Evolutionary conservation across 2,113 vertebrate species (phyloP).

Genomic region (Ptychochromis oligacanthus): DNA sequence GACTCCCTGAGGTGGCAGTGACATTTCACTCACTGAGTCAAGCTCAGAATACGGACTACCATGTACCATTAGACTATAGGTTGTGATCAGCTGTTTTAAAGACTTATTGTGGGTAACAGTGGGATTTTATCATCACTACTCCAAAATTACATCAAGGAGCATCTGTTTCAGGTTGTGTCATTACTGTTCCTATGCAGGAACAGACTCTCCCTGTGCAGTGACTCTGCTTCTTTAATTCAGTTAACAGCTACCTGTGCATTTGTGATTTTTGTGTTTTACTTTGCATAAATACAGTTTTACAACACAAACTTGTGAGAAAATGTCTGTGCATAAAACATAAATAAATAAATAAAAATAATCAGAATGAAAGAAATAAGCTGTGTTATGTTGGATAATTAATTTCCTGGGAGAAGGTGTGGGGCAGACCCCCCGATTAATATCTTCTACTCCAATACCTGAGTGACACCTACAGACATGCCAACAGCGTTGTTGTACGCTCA

Average conservation of each 20-base stretch:
- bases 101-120: not conserved
- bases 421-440: not conserved
- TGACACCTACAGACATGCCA: not conserved
- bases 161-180: not conserved
- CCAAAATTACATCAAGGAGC: not conserved
- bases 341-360: not conserved
- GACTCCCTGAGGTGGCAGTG: conserved; percentile 4
- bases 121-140: not conserved
- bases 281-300: too few relatives aligned
- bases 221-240: not conserved
- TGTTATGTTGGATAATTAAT: not conserved
- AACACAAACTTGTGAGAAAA: too few relatives aligned
- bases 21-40: conserved; percentile 7
- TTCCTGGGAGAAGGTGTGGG: not conserved
- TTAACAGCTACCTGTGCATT: not conserved
- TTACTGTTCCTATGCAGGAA: not conserved
- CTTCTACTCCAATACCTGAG: not conserved
- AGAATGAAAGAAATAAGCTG: not conserved
- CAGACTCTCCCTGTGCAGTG: not conserved
- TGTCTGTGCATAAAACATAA: too few relatives aligned
- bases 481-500: not conserved
- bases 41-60: not conserved
- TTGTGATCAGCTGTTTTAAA: not conserved
- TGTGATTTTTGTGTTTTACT: not conserved
- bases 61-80: not conserved